A percentile compares a stretch with the other conserved stretches of the same genome.
Evolutionary conservation across 2,113 vertebrate species (phyloP).

Genomic region (Epinephelus moara): DNA sequence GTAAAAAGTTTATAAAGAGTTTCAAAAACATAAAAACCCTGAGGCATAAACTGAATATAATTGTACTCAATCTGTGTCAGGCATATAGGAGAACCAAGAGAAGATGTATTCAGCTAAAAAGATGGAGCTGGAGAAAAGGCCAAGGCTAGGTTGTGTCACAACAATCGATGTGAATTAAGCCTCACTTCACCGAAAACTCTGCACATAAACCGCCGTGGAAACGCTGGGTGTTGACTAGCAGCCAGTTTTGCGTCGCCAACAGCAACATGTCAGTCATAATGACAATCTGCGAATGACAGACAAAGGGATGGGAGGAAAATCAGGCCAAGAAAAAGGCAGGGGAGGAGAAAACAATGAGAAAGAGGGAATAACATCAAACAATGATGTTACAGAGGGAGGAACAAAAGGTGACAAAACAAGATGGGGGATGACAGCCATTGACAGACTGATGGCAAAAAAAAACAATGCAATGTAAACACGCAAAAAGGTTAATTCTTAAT

Average conservation of each 20-base stretch:
- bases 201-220: conserved; percentile 1
- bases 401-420: neutral
- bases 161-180: conserved; percentile 6
- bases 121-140: conserved; percentile 1
- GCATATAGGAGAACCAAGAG: neutral
- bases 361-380: conserved; percentile 8
- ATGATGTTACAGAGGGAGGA: neutral
- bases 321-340: conserved; percentile 5
- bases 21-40: neutral
- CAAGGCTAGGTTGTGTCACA: neutral
- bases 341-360: conserved; percentile 12
- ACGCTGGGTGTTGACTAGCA: conserved; percentile 24
- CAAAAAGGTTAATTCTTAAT: neutral
- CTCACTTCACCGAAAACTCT: neutral
- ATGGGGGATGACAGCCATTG: neutral
- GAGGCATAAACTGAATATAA: neutral
- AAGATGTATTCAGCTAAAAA: conserved; percentile 11
- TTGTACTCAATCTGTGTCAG: neutral
- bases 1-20: neutral
- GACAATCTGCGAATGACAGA: conserved; percentile 40
- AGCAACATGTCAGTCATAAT: conserved; percentile 42
- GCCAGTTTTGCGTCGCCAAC: conserved; percentile 37
- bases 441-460: neutral
- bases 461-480: neutral
- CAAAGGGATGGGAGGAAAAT: conserved; percentile 28